phyloP scores from a whole-genome alignment of 1,140 invertebrate genomes.

The Dendroctonus ponderosae region DNA sequence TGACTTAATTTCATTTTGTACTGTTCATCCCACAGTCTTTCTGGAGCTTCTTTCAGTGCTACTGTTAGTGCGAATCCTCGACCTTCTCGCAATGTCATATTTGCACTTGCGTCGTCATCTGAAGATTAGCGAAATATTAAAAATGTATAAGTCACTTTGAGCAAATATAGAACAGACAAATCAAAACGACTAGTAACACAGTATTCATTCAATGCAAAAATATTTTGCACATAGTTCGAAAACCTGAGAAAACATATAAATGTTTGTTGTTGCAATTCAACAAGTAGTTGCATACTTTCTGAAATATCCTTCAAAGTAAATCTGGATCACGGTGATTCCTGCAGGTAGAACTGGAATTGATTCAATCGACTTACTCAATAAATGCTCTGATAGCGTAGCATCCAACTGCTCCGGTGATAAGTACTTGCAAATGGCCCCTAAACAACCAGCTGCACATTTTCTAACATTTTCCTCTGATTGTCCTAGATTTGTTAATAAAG shows the following conservation, averaged over 20 bases:
- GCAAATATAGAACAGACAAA: background rate
- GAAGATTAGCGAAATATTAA: background rate
- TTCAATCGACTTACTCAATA: slow-evolving; percentile 60
- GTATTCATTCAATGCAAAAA: background rate
- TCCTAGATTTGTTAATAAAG: slow-evolving; percentile 68
- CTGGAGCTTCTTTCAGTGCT: slow-evolving; percentile 81
- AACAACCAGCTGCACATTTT: slow-evolving; percentile 78
- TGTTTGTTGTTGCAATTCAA: too few species aligned
- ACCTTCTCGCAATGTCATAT: slow-evolving; percentile 77
- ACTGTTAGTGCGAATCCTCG: slow-evolving; percentile 81
- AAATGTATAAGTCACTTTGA: slow-evolving; percentile 3
- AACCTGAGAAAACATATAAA: too few species aligned
- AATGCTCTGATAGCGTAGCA: slow-evolving; percentile 70
- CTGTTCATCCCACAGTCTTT: slow-evolving; percentile 65
- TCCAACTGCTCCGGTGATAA: slow-evolving; percentile 73
- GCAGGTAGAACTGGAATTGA: too few species aligned
- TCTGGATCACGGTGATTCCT: too few species aligned
- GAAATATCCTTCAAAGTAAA: too few species aligned
- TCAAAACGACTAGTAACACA: background rate
- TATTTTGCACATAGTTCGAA: too few species aligned
- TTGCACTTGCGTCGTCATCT: slow-evolving; percentile 62
- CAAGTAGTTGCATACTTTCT: too few species aligned
- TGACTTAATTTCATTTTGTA: slow-evolving; percentile 69
- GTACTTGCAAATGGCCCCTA: slow-evolving; percentile 80
- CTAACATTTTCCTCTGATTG: slow-evolving; percentile 80